Base-by-base conservation (phyloP, 2,113 vertebrate species). In the Hydrolagus affinis region DNA sequence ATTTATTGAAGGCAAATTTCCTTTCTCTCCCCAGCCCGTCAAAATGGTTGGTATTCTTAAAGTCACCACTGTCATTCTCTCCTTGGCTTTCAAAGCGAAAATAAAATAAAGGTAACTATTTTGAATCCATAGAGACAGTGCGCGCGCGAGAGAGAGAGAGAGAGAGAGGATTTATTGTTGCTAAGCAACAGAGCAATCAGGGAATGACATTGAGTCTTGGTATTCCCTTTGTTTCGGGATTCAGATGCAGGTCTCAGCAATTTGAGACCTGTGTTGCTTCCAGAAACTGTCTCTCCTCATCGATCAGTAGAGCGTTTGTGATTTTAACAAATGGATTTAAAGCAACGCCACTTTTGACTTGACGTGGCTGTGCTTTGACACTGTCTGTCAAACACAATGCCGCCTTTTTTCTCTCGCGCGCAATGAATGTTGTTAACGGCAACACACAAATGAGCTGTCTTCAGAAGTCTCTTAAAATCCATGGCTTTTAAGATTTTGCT, bases 31-130 rank as follows among this genome's bases (percentile, higher is more conserved):
- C 59, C 28, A 68, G 62, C 62, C 25, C 62, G 23, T 68, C 78
- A 83, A 83, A 44, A 44, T 6, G 44, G 44, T 44, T 44, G 44
- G 44, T 83, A 66, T 83, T 17, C 19, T 83, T 83, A 30, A 83
- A 83, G 7, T 64, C 19, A 66, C 66, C 62, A 8, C 78, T 83
- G 59, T 83, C 78, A 66, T 83, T 83, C 66, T 23, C 78, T 83
- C 64, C 60, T 83, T 83, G 78, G 23, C 7, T 66, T 83, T 83
- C 60, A 30, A 30, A 83, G 28, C 28, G 28, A 80, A 62, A 64
- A n/a, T n/a, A 80, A 64, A 78, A 57, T 64, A 80, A 80, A 28
- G 28, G 25, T 64, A 66, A 68, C 78, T 83, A 83, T 83, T 83
- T 68, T 83, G 59, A 83, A 83, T 68, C 60, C 21, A 19, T 25